Base-by-base conservation (phyloP, 2,113 vertebrate species). In the Stegostoma tigrinum region DNA sequence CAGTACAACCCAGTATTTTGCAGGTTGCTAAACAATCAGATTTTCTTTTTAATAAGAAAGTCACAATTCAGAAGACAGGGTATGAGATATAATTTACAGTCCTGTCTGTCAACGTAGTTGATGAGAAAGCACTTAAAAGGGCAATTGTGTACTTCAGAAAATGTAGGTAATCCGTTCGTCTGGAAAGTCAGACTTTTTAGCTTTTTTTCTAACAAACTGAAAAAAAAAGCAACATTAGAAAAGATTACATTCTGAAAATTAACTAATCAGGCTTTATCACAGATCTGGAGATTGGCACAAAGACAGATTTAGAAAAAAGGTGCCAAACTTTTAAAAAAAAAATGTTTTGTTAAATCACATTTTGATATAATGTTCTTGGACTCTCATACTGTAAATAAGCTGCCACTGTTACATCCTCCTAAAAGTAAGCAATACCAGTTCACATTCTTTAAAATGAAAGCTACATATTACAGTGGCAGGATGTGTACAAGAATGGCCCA, bases 1-100 rank as follows among this genome's bases (percentile, higher is more conserved):
- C 89, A 93, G 61, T 66, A 66, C 89, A 91, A n/a, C 66, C 89
- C 89, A 91, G 89, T 61, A 93, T 66, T 23, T 38, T 93, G 61
- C 61, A 93, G 89, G 89, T 61, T 66, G 61, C 34, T 66, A 38
- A 66, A 64, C 30, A 38, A 64, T 8, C 89, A 93, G 61, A 93
- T 93, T 61, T 61, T 61, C 61, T 66, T 67, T 48, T 93, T 42
- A 21, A 93, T n/a, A 93, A 38, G 89, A n/a, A 93, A 66, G 23
- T 38, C 89, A 21, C 61, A 10, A 38, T 67, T 90, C 23, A 93
- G 34, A 93, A 64, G 55, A 15, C 52, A 64, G 27, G 30, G 55
- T n/a, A 38, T 38, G 34, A 93, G 89, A 17, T n/a, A 42, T 64
- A 93, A n/a, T 93, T 93, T 66, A 90, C 66, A 67, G 61, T 38